Percentiles rank a stretch among this genome's conserved stretches.
phyloP scores from a whole-genome alignment of 2,113 vertebrate species.

The Eretmochelys imbricata region DNA sequence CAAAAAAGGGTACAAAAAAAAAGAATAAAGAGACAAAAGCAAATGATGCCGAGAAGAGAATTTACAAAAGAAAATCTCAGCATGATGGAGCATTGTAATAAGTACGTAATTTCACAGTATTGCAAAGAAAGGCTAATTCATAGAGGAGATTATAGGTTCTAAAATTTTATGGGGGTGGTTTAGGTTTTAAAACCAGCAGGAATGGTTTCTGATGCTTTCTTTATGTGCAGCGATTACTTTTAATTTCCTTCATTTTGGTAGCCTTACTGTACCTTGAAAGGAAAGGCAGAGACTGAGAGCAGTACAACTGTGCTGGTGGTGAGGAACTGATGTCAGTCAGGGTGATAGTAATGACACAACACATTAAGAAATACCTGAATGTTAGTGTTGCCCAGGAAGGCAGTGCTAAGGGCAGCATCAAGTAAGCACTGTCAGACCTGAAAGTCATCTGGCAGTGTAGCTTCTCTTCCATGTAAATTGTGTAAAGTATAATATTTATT shows the following conservation, averaged over 20 bases:
- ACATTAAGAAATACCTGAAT: background rate
- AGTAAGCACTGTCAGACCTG: background rate
- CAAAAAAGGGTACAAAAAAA: conserved; percentile 9
- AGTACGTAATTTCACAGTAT: background rate
- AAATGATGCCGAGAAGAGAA: background rate
- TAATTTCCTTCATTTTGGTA: background rate
- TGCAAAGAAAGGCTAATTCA: background rate
- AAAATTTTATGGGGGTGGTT: background rate
- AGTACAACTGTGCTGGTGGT: background rate
- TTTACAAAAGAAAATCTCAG: background rate
- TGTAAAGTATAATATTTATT: background rate
- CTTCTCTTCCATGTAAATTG: background rate
- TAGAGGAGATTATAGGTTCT: background rate
- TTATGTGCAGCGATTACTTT: background rate
- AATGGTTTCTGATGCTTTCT: background rate
- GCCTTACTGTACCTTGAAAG: background rate
- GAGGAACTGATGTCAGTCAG: background rate
- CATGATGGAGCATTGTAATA: background rate
- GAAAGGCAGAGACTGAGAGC: background rate
- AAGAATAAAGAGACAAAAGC: background rate
- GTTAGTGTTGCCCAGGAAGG: rapidly evolving
- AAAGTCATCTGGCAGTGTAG: background rate
- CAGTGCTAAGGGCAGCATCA: background rate
- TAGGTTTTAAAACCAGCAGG: background rate
- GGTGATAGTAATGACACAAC: background rate